Evolutionary conservation across 1,140 invertebrate genomes (phyloP).

Genomic region (Euglossa dilemma): DNA sequence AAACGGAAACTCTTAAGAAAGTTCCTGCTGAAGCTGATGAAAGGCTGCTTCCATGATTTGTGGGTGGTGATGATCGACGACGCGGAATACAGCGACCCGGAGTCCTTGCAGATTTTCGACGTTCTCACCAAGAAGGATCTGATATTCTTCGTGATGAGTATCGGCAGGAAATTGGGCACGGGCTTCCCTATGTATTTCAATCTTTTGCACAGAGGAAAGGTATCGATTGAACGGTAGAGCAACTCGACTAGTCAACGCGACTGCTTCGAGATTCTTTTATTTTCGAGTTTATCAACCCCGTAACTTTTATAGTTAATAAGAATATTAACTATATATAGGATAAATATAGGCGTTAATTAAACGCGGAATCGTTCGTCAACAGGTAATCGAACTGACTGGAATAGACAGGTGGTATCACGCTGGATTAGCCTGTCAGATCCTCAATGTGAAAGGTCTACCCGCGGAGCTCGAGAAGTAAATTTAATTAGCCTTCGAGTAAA

Average conservation of each 20-base stretch:
- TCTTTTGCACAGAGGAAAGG: constrained; percentile 67
- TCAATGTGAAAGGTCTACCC: constrained; percentile 84
- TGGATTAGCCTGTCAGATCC: constrained; percentile 85
- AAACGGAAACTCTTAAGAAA: constrained; percentile 75
- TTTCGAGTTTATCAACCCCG: too few species aligned
- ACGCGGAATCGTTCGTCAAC: neutral
- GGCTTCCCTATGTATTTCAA: constrained; percentile 58
- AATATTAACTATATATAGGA: too few species aligned
- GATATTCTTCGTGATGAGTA: constrained; percentile 73
- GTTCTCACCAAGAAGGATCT: constrained; percentile 74
- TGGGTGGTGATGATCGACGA: constrained; percentile 84
- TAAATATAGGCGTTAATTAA: neutral
- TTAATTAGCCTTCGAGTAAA: neutral
- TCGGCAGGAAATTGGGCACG: constrained; percentile 66
- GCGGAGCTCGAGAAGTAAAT: constrained; percentile 85
- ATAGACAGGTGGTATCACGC: constrained; percentile 84
- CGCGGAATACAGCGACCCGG: constrained; percentile 82
- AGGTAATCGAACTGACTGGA: constrained; percentile 72
- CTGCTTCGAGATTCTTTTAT: too few species aligned
- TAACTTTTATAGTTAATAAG: too few species aligned
- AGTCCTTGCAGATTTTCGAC: constrained; percentile 82
- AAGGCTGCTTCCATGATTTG: constrained; percentile 75
- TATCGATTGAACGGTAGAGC: constrained; percentile 12
- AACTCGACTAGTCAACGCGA: too few species aligned
- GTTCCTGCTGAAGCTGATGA: constrained; percentile 72